Base-by-base conservation (phyloP, 2,888 invertebrate species). In the Papilio elwesi region DNA sequence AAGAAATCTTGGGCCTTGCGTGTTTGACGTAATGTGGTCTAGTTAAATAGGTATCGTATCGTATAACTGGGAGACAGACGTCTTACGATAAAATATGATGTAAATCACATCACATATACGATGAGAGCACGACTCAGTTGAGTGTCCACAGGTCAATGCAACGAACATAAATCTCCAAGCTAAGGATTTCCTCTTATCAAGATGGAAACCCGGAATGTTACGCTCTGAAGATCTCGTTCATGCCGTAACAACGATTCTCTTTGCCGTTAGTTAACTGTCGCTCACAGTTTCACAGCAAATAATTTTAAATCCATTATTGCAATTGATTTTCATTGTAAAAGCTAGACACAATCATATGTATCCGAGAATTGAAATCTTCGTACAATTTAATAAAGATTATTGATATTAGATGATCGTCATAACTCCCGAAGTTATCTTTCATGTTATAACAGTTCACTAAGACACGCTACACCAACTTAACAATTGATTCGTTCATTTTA, bases 101-200 rank as follows among this genome's bases (percentile, higher is more conserved):
- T 13, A 16, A 47, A 64, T 53, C 10, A 48, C n/a, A 48, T 26
- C 36, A 36, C 57, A 57, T 57, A 70, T n/a, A n/a, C n/a, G n/a
- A n/a, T 49, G 51, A 62, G 51, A 52, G 52, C 49, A 59, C 55
- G 73, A 70, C 73, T 69, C 64, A 74, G 64, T 71, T 71, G 49
- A 53, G 36, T 68, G 68, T 59, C 66, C 68, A 36, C 69, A 69
- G 74, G 74, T 76, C 73, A 74, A 62, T 74, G 71, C 71, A 70
- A 68, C 74, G 73, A 71, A 66, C 73, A 74, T 70, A 76, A 74
- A 74, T 76, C 76, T 74, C 65, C 66, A 71, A 74, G 76, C 74
- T 71, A 76, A 76, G 76, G 76, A 63, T 74, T 68, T 63, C 68
- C 38, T 38, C 63, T 73, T 68, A 73, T 73, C 72, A 53, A 63